phyloP scores from a whole-genome alignment of 2,113 vertebrate genomes.

The Festucalex cinctus region DNA sequence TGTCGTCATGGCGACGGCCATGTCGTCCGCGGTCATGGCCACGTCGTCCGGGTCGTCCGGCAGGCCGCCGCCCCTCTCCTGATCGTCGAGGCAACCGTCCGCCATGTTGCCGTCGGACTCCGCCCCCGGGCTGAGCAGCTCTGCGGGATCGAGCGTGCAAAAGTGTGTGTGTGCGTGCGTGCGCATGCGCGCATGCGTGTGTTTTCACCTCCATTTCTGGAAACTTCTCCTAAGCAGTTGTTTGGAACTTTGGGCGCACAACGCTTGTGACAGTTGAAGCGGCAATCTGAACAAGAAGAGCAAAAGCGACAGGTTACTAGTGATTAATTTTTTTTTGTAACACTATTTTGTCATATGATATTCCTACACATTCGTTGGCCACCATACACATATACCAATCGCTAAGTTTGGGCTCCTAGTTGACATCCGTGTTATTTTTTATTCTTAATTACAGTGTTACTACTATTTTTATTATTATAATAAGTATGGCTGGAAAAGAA shows the following conservation, averaged over 20 bases:
- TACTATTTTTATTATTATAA: no score
- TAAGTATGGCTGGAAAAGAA: no score
- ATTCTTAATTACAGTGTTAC: no score
- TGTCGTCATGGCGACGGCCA: not conserved
- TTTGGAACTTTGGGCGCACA: constrained; percentile 94
- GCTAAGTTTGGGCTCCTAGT: no score
- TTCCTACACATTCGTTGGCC: no score
- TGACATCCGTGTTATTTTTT: no score
- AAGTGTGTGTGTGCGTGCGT: not conserved
- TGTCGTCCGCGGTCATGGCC: not conserved
- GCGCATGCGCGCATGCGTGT: not conserved
- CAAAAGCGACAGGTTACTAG: no score
- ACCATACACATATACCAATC: no score
- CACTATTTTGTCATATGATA: no score
- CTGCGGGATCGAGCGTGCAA: constrained; percentile 49
- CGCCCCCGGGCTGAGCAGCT: constrained; percentile 87
- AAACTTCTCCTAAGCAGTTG: constrained; percentile 95
- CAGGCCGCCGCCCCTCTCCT: constrained; percentile 80
- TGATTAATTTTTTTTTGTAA: no score
- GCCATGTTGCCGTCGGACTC: constrained; percentile 88
- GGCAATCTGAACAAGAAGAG: constrained; percentile 82
- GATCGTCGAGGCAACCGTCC: constrained; percentile 88
- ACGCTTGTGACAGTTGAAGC: constrained; percentile 96
- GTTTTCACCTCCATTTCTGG: constrained; percentile 85
- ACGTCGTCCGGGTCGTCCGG: constrained; percentile 90